phyloP scores from a whole-genome alignment of 2,113 vertebrate genomes.

The Apeltes quadracus region DNA sequence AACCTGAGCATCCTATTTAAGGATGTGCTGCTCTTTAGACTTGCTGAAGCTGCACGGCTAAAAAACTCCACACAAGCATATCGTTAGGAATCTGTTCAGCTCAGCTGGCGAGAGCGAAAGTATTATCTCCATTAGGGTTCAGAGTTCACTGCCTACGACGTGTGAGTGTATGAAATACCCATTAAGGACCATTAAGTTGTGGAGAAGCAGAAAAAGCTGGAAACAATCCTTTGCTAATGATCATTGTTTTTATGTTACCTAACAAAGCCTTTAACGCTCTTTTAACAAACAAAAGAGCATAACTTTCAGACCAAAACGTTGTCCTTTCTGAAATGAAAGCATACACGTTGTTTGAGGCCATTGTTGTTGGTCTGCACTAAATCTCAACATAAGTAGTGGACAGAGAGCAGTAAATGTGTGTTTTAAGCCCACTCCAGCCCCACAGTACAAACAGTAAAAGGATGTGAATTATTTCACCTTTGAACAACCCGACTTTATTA shows the following conservation, averaged over 20 bases:
- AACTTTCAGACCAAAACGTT: background rate
- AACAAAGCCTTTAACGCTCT: constrained; percentile 7
- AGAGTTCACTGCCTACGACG: constrained; percentile 54
- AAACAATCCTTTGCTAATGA: constrained; percentile 1
- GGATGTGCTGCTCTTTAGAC: constrained; percentile 24
- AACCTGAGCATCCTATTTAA: constrained; percentile 37
- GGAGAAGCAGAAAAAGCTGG: constrained; percentile 21
- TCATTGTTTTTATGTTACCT: constrained; percentile 31
- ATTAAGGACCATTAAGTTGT: constrained; percentile 49
- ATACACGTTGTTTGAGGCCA: background rate
- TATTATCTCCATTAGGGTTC: constrained; percentile 51
- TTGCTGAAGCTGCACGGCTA: constrained; percentile 52
- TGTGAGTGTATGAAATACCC: constrained; percentile 51
- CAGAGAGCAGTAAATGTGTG: background rate
- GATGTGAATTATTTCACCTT: background rate
- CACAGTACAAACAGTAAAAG: background rate
- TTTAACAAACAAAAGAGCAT: constrained; percentile 5
- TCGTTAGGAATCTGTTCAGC: constrained; percentile 18
- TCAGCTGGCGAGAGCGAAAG: constrained; percentile 44
- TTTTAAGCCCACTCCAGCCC: background rate
- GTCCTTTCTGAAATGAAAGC: background rate
- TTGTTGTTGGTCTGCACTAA: background rate
- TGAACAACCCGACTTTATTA: background rate
- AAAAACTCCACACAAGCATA: constrained; percentile 57
- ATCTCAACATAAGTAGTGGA: background rate